phyloP scores from a whole-genome alignment of 1,140 invertebrate genomes.

The Teleogryllus occipitalis region DNA sequence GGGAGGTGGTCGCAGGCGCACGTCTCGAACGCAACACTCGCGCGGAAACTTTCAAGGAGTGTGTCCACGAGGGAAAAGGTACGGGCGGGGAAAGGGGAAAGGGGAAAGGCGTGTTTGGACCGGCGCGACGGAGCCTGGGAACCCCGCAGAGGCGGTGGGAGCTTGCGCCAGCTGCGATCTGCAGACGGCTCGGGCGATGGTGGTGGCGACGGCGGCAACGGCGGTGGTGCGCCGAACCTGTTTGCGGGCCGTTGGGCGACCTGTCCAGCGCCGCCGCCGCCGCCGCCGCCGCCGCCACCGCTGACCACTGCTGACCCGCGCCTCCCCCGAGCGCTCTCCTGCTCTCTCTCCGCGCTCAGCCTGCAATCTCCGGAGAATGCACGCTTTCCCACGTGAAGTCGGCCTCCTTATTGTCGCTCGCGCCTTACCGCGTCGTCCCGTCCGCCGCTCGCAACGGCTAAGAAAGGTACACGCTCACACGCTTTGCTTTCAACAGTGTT shows the following conservation, averaged over 20 bases:
- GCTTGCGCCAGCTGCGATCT: conserved; percentile 2
- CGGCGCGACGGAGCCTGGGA: background rate
- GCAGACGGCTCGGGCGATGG: background rate
- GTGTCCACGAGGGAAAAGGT: background rate
- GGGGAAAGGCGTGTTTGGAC: background rate
- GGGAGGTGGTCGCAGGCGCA: no score
- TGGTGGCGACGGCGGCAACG: background rate
- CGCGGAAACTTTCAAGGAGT: no score
- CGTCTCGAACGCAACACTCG: no score
- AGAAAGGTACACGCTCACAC: background rate
- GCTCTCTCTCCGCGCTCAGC: background rate
- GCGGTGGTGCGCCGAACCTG: background rate
- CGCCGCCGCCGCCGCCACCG: no score
- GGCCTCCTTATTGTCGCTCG: background rate
- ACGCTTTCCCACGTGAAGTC: background rate
- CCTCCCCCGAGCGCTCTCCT: background rate
- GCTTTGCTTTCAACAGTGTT: background rate
- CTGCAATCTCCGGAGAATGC: background rate
- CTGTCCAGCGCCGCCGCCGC: background rate
- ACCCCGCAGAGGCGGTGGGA: background rate
- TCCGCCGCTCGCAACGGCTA: no score
- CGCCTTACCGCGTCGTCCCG: no score
- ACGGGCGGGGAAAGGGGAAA: background rate
- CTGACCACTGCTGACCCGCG: background rate
- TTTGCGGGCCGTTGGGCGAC: background rate